Evolutionary conservation across 2,888 invertebrate species (phyloP), one percentile per base, ranked within the genome.

Genomic region (Idaea biselata): DNA sequence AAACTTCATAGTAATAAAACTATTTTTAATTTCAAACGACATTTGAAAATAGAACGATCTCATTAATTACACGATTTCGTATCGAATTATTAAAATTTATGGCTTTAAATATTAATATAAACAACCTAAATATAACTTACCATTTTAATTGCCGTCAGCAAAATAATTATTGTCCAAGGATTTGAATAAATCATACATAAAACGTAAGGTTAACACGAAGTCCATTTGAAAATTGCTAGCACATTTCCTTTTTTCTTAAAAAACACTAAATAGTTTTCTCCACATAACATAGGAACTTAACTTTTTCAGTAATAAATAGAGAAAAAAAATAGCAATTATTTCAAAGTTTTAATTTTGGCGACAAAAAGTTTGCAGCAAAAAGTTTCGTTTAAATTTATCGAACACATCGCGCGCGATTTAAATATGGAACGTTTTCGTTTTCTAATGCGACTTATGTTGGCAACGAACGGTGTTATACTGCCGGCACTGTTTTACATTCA

Each of bases 171-270:
- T 86, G 81, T 90, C 91, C 91, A 87, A 87, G 83, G 84, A 87
- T 81, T 91, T 91, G 87, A 89, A 92, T 91, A 91, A 92, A 91
- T 91, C 91, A 92, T 92, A 91, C 91, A 92, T 92, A 89, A 87
- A 92, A 87, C 78, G 87, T 88, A 79, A 84, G 83, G 79, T 82
- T 81, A 82, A 74, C 88, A 85, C 89, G 83, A 76, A 84, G 86
- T 87, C 86, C 89, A 84, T 89, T 88, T 84, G 87, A 87, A 82
- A 84, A 80, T 44, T 69, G 63, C 74, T 80, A 81, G 72, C 74
- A 73, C 84, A 84, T 80, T 81, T 79, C 11, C 44, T 44, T 44
- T 44, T 44, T 44, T 14, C 8, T 77, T 71, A 71, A 73, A 74
- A 68, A 82, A 79, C 75, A 74, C 70, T 68, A 62, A 63, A 56